phyloP scores from a whole-genome alignment of 2,113 vertebrate species.

The Psittacus erithacus region DNA sequence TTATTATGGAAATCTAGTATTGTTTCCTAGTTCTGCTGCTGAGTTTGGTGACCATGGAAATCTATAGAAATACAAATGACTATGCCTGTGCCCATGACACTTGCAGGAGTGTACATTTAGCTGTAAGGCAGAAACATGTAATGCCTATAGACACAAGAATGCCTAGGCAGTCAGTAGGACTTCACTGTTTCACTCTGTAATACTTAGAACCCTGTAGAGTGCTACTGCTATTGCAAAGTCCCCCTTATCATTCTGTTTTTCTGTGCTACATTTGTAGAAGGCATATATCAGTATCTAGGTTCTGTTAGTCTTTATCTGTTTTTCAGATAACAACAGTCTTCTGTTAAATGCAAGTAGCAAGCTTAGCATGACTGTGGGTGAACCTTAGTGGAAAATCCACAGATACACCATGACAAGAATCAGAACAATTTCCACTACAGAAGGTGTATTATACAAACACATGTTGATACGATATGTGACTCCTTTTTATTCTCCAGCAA shows the following conservation, averaged over 20 bases:
- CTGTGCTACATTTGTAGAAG: background rate
- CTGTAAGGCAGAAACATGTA: background rate
- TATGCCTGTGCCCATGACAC: background rate
- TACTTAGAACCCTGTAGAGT: background rate
- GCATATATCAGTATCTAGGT: background rate
- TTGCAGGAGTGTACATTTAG: background rate
- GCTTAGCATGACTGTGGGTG: background rate
- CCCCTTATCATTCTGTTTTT: background rate
- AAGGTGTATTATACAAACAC: background rate
- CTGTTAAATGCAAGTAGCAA: background rate
- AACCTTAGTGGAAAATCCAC: background rate
- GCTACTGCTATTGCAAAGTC: background rate
- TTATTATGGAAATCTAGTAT: slow-evolving; percentile 56
- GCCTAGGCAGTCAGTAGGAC: background rate
- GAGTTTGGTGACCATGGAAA: slow-evolving; percentile 32
- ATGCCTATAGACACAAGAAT: background rate
- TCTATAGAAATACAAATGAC: slow-evolving; percentile 19
- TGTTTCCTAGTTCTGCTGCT: slow-evolving; percentile 15
- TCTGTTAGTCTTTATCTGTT: background rate
- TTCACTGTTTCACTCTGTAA: background rate
- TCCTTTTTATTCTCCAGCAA: background rate
- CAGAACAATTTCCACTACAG: background rate
- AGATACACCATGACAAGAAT: background rate
- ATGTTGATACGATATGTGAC: background rate
- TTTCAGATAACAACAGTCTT: background rate